Base-by-base conservation (phyloP, 1,140 invertebrate genomes). In the Leucophenga varia region DNA sequence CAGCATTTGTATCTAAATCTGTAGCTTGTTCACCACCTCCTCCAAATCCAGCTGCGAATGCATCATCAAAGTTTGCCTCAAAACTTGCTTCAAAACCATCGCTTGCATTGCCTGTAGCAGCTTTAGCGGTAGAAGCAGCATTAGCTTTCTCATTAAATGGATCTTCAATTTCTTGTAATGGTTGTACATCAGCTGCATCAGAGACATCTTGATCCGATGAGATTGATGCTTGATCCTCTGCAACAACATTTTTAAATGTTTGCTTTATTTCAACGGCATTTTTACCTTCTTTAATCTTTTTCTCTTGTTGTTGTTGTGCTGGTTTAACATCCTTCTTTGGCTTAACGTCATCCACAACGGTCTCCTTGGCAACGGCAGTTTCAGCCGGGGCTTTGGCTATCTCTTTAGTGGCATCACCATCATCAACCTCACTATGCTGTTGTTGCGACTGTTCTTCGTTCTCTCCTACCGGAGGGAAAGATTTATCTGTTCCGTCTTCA, bases 401-500 rank as follows among this genome's bases (percentile, higher is more conserved):
- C n/a, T 67, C 57, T 19, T 49, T 49, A 19, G 28, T 31, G 4
- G 3, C 36, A 9, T 49, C 32, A 36, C 20, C 34, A 5, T 32
- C 25, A 12, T 20, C 28, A 16, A 20, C 22, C n/a, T n/a, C n/a
- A n/a, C n/a, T 30, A n/a, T 54, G 22, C 22, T 32, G 39, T 3
- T 53, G 42, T 44, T 58, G 44, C 38, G n/a, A 41, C 25, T 68
- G 22, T 19, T 52, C 54, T 19, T 52, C 54, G 59, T 63, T 50
- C 52, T 72, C 60, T 67, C 60, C 72, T 72, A 60, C 50, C 74
- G 72, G 67, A 76, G 75, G 53, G 70, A 74, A 57, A 74, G 50
- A 69, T 67, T 64, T 79, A 76, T 70, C 78, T 71, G 45, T 64
- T 55, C 61, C 60, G 71, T 91, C 88, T 75, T 93, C 90, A 55